Evolutionary conservation across 2,888 invertebrate species (phyloP), one percentile per base, ranked within the genome.

Genomic region (Hirtodrosophila alboralis): DNA sequence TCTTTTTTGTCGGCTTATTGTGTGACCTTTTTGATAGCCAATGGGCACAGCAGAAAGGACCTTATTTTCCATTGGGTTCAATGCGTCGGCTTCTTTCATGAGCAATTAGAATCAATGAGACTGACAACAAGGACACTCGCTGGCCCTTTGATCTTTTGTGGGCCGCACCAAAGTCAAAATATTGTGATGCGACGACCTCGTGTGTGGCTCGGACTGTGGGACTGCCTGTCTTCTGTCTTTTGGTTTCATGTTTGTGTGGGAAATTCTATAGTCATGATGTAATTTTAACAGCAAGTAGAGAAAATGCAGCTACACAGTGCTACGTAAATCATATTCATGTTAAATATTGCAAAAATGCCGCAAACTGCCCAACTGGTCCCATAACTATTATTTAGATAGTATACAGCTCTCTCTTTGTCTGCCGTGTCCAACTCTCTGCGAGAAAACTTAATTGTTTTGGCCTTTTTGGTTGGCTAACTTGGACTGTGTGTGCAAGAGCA

Each of bases 401-500:
- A 12, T 18, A 10, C 10, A 16, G 2, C 30, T 27, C 16, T 13
- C 31, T n/a, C 10, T 14, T 21, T 26, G 7, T 26, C 6, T 44
- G 21, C 23, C 10, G 9, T 13, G 12, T n/a, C 12, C n/a, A 13
- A 4, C 13, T 28, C 8, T 12, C 18, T 14, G 62, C 47, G 60
- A 72, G 75, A 74, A 78, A 87, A 87, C 85, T 87, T 87, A 87
- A 88, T 87, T 88, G 84, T 86, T 78, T 87, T 87, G 86, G 71
- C 72, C 74, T 77, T 78, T 84, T 77, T 78, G 85, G 79, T 76
- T 84, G 83, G 85, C 83, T 75, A 56, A 61, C 70, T 70, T 53
- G 28, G 38, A 38, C 40, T 63, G 48, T 23, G 48, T 23, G 16
- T 31, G 60, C 60, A 44, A 56, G 54, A 51, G 45, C 60, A 66